Evolutionary conservation across 2,113 vertebrate species (phyloP), one percentile per base, ranked within the genome.

Genomic region (Paracyprichromis sp.): DNA sequence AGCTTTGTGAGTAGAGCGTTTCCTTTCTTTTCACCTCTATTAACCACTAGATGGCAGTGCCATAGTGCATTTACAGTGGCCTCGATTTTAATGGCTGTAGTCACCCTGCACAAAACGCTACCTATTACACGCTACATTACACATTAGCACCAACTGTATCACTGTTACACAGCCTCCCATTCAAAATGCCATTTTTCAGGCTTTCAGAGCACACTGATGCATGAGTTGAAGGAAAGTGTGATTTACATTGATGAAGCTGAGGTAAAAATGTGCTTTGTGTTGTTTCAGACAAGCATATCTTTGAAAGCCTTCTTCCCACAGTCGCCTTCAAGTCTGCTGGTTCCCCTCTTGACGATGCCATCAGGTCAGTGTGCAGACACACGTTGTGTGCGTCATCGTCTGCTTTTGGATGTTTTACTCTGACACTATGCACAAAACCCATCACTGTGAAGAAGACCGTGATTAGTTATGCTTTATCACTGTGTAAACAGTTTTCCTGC

Each of bases 241-340:
- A 90, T 91, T 92, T 89, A 80, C 52, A 66, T 85, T 88, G 40
- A 71, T 80, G 80, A 57, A 84, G 69, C 54, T 71, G 5, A 43
- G 29, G 9, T 14, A 76, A 79, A 86, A 79, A 47, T 85, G 43
- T 81, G 56, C 36, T 84, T 78, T 92, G 81, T 97, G 88, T 82
- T 90, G 2, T 96, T 94, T 82, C 91, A 99, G 98, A 95, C 86
- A 38, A 94, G 90, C 87, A 96, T 97, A 59, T 90, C 98, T 19
- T 86, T 98, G 92, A 98, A 96, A 94, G 95, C 95, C 53, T 99
- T 97, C 91, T 98, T 99, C 89, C 97, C 97, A 19, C 88, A 91
- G 7, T 92, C 94, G n/a, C 95, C 96, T 69, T 94, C 93, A 5
- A 95, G 94, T 83, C 96, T 99, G 61, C 91, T 97, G 79, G 82